Evolutionary conservation across 64 coral and sea anemone genomes (phyloP).

Genomic region (Astreopora myriophthalma): DNA sequence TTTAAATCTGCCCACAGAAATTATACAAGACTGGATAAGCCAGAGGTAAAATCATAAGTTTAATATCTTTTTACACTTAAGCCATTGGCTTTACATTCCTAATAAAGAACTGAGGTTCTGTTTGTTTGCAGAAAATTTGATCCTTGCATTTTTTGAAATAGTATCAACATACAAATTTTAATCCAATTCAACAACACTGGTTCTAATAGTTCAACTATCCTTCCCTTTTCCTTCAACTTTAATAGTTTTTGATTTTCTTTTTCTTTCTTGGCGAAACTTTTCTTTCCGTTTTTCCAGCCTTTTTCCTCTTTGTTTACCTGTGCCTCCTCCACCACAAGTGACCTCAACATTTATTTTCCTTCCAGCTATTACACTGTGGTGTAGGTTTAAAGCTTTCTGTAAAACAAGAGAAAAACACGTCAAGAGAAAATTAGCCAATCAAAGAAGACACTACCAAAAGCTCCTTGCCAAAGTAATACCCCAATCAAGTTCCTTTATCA

Average conservation of each 20-base stretch:
- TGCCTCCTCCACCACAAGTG: constrained; percentile 94
- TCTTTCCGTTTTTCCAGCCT: constrained; percentile 80
- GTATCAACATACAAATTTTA: neutral
- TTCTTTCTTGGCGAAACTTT: constrained; percentile 75
- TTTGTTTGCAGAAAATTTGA: no score
- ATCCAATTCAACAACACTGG: neutral
- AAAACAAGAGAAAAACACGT: neutral
- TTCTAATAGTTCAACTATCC: neutral
- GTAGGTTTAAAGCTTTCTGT: constrained; percentile 97
- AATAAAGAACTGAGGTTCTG: no score
- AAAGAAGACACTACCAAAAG: no score
- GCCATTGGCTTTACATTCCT: no score
- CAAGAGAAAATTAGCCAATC: no score
- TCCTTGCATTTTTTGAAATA: no score
- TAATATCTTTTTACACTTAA: no score
- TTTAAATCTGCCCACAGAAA: no score
- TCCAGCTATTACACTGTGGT: constrained; percentile 83
- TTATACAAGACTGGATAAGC: no score
- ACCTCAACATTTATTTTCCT: constrained; percentile 98
- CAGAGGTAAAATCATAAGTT: no score
- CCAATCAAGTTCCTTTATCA: no score
- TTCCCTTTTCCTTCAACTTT: neutral
- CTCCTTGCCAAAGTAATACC: no score
- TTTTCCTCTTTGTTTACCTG: constrained; percentile 72
- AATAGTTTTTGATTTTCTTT: constrained; percentile 18